Evolutionary conservation across 2,113 vertebrate species (phyloP).

Genomic region (Syrrhaptes paradoxus): DNA sequence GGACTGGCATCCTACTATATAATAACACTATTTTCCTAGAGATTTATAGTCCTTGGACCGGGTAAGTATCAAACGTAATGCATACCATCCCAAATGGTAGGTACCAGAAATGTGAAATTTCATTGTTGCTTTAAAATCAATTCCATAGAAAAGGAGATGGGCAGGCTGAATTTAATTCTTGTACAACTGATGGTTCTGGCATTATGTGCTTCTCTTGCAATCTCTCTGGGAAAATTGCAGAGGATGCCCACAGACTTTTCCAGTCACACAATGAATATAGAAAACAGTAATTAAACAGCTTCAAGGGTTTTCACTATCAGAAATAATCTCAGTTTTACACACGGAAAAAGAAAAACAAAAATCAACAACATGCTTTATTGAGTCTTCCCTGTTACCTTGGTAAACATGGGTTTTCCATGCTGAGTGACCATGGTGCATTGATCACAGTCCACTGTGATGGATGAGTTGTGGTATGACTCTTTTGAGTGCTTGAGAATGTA

Average conservation of each 20-base stretch:
- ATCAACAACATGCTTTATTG: neutral
- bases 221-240: neutral
- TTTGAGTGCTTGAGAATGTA: conserved; percentile 99
- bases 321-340: conserved; percentile 3
- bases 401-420: conserved; percentile 98
- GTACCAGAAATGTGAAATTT: neutral
- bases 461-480: conserved; percentile 98
- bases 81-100: neutral
- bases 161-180: neutral
- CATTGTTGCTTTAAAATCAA: conserved; percentile 13
- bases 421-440: conserved; percentile 99
- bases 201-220: neutral
- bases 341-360: neutral
- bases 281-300: conserved; percentile 24
- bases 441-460: conserved; percentile 98
- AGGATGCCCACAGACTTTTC: neutral
- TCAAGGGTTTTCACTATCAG: conserved; percentile 1
- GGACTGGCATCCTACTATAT: neutral
- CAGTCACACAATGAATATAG: conserved; percentile 7
- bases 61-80: neutral
- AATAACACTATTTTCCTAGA: conserved; percentile 4
- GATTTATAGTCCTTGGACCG: neutral
- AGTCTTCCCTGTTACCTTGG: conserved; percentile 85
- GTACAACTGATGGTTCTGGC: neutral
- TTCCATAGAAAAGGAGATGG: neutral